phyloP scores from a whole-genome alignment of 2,797 vertebrate genomes.

The Danio tinwini region DNA sequence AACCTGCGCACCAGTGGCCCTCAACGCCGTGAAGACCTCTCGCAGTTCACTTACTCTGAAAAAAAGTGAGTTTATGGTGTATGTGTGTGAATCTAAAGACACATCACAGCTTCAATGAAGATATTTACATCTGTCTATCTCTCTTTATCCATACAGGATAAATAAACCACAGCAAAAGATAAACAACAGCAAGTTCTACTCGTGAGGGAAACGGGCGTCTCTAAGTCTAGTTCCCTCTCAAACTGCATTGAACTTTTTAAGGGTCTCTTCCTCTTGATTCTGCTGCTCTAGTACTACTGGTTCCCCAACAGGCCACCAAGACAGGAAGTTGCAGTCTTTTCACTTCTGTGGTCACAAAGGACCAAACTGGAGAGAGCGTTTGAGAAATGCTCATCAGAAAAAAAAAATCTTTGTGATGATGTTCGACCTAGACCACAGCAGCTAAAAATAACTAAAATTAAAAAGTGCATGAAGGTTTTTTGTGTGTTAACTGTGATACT shows the following conservation, averaged over 20 bases:
- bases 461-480: neutral
- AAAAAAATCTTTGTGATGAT: neutral
- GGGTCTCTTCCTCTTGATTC: slow-evolving; percentile 17
- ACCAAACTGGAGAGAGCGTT: neutral
- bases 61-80: slow-evolving; percentile 73
- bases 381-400: neutral
- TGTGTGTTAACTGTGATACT: neutral
- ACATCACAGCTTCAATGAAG: neutral
- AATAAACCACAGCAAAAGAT: slow-evolving; percentile 85
- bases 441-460: neutral
- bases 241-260: slow-evolving; percentile 28
- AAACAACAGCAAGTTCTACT: slow-evolving; percentile 94
- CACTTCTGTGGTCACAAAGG: slow-evolving; percentile 19
- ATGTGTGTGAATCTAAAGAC: too few species aligned
- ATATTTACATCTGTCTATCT: slow-evolving; percentile 17
- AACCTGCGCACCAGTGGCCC: slow-evolving; percentile 73
- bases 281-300: slow-evolving; percentile 23
- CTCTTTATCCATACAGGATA: slow-evolving; percentile 73
- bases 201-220: slow-evolving; percentile 70
- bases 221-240: neutral
- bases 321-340: slow-evolving; percentile 20
- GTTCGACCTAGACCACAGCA: neutral
- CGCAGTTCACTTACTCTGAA: slow-evolving; percentile 80
- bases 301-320: slow-evolving; percentile 1
- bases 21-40: slow-evolving; percentile 74